Evolutionary conservation across 2,888 invertebrate species (phyloP).

Genomic region (Cephonodes hylas): DNA sequence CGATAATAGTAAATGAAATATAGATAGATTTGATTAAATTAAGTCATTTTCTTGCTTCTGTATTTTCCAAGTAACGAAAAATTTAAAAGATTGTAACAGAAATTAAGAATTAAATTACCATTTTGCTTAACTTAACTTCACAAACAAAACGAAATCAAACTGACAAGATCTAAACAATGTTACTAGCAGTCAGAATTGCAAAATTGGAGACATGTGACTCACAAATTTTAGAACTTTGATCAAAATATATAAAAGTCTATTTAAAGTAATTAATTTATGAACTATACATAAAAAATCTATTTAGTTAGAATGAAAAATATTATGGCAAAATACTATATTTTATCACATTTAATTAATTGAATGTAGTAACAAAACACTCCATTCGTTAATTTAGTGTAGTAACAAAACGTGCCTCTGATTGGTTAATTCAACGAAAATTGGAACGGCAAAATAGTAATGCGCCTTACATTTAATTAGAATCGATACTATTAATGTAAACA

Average conservation of each 20-base stretch:
- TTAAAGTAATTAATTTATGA: no score
- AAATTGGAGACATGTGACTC: neutral
- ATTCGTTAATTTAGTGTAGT: neutral
- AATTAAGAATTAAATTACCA: conserved; percentile 66
- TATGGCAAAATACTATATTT: neutral
- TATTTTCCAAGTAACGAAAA: conserved; percentile 12
- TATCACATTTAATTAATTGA: neutral
- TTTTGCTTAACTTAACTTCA: conserved; percentile 44
- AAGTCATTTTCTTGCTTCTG: conserved; percentile 1
- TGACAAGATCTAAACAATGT: conserved; percentile 24
- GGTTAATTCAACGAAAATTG: conserved; percentile 12
- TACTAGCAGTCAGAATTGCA: neutral
- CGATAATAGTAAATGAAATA: conserved; percentile 47
- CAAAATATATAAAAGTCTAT: no score
- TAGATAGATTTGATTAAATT: conserved; percentile 25
- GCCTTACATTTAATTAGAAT: neutral
- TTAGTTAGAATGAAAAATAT: neutral
- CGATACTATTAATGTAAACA: neutral
- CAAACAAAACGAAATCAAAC: conserved; percentile 35
- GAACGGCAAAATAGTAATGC: neutral
- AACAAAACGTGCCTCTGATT: conserved; percentile 22
- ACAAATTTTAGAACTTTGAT: no score
- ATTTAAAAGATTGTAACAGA: conserved; percentile 44
- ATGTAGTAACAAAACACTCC: neutral
- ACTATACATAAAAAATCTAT: no score